These are phyloP conservation scores for Dryococelus australis DNA, from an alignment of 2,888 invertebrate genomes.

Conservation along the genomic window DNA sequence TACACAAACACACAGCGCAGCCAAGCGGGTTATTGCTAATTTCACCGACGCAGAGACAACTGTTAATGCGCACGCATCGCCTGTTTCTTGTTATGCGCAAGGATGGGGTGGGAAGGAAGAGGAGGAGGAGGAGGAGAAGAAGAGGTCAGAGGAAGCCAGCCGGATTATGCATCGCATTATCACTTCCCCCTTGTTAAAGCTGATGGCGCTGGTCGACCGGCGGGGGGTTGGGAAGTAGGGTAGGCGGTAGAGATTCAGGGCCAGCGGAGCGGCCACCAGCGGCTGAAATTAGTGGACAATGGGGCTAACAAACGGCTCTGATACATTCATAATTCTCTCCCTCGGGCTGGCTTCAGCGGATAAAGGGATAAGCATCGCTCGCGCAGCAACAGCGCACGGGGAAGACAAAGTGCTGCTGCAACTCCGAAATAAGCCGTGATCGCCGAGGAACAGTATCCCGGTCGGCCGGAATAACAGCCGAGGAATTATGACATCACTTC, in stretches of 20 bases:
- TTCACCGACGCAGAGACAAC: no score
- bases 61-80: no score
- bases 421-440: not conserved
- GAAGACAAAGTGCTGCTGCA: not conserved
- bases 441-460: not conserved
- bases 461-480: not conserved
- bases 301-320: not conserved
- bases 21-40: no score
- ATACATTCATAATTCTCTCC: constrained; percentile 10
- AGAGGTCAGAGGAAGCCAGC: not conserved
- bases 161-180: not conserved
- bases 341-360: constrained; percentile 10
- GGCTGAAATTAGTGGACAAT: constrained; percentile 12
- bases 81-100: not conserved
- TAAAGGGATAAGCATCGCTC: not conserved
- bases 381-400: not conserved
- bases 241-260: not conserved
- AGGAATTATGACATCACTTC: not conserved
- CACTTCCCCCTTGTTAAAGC: constrained; percentile 3
- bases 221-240: not conserved
- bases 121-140: not conserved
- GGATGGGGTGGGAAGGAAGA: not conserved
- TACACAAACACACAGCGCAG: no score
- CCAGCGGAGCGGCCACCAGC: not conserved
- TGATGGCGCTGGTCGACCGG: not conserved